These are phyloP conservation scores for Xerus inauris DNA, from an alignment of 2,113 vertebrate species.

Conservation along the genomic window DNA sequence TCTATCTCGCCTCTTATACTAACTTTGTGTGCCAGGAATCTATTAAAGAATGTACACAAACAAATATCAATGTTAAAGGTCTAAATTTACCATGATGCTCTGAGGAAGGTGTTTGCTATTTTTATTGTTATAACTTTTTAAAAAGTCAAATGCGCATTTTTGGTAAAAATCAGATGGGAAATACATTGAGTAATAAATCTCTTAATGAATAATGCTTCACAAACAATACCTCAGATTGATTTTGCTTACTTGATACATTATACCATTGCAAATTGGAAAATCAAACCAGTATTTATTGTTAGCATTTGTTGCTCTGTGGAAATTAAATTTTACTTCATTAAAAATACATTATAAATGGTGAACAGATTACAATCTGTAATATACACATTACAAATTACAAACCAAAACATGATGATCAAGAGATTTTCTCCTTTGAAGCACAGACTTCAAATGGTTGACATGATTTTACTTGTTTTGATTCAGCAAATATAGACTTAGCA, in stretches of 20 bases:
- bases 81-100: slow-evolving; percentile 21
- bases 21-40: background rate
- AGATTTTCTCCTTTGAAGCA: background rate
- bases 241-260: background rate
- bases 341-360: background rate
- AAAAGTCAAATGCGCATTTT: background rate
- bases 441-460: background rate
- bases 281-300: background rate
- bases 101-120: background rate
- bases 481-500: background rate
- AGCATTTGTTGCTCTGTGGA: background rate
- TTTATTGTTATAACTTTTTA: slow-evolving; percentile 18
- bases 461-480: background rate
- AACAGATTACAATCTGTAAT: background rate
- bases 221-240: background rate
- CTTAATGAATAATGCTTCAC: background rate
- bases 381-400: background rate
- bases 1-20: background rate
- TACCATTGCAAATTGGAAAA: background rate
- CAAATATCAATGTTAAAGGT: slow-evolving; percentile 1
- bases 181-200: background rate
- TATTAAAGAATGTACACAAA: slow-evolving; percentile 28
- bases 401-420: background rate
- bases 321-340: slow-evolving; percentile 26
- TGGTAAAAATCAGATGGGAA: slow-evolving; percentile 21